Conservation (phyloP, 1,140 invertebrate genomes). For the Brachionus manjavacas region DNA sequence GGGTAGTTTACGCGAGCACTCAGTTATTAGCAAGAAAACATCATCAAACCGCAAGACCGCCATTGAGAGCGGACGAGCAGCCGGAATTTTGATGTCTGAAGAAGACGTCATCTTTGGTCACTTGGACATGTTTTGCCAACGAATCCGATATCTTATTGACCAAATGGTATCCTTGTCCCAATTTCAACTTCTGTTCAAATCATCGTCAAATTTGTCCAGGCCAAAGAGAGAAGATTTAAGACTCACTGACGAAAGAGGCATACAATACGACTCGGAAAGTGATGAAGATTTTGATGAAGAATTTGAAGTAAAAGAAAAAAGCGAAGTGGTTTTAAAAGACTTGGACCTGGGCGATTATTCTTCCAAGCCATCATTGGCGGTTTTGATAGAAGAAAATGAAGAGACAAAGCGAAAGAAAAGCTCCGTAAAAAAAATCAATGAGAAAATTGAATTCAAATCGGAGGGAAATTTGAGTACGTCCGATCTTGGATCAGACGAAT, state of each 20-base stretch:
- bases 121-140: slow-evolving; percentile 52
- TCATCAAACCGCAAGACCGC: neutral
- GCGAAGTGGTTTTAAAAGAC: slow-evolving; percentile 5
- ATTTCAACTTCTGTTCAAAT: slow-evolving; percentile 45
- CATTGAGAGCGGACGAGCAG: slow-evolving; percentile 45
- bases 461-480: neutral
- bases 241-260: neutral
- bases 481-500: neutral
- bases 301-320: neutral
- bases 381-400: slow-evolving; percentile 2
- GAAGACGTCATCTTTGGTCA: slow-evolving; percentile 55
- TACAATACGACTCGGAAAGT: slow-evolving; percentile 4
- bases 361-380: neutral
- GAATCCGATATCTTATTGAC: slow-evolving; percentile 53
- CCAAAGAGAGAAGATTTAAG: slow-evolving; percentile 24
- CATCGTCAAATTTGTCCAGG: slow-evolving; percentile 4
- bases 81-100: slow-evolving; percentile 53
- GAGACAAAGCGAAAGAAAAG: neutral
- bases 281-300: slow-evolving; percentile 26
- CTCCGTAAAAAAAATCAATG: neutral
- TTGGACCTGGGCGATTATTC: neutral
- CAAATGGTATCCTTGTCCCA: slow-evolving; percentile 55
- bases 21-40: slow-evolving; percentile 11
- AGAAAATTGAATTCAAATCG: neutral
- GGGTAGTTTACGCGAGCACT: neutral